A percentile compares a stretch with the other conserved stretches of the same genome.
Conservation (phyloP, 2,113 vertebrate species). For the Azemiops feae region DNA sequence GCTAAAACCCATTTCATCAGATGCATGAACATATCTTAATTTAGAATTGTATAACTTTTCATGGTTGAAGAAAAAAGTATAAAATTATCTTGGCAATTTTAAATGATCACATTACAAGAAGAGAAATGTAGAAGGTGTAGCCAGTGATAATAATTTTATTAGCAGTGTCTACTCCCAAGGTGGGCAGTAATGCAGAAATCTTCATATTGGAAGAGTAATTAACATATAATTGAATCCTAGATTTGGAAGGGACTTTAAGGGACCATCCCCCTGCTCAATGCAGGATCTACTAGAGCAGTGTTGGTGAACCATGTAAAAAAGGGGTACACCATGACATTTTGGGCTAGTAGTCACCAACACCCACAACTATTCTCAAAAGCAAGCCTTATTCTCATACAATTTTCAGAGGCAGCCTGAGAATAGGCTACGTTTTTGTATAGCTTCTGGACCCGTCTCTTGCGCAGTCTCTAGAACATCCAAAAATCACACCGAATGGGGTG, state of each 20-base stretch:
- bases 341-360: not conserved
- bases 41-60: not conserved
- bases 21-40: not conserved
- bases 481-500: not conserved
- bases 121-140: not conserved
- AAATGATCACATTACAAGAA: not conserved
- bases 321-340: not conserved
- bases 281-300: not conserved
- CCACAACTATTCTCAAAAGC: not conserved
- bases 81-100: not conserved
- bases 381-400: not conserved
- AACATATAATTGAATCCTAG: not conserved
- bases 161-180: not conserved
- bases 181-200: not conserved
- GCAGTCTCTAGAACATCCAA: not conserved
- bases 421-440: not conserved
- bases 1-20: not conserved
- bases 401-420: not conserved
- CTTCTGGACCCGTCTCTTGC: not conserved
- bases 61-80: not conserved
- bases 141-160: not conserved
- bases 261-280: not conserved
- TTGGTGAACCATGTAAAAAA: not conserved
- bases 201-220: not conserved
- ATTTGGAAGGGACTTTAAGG: not conserved